phyloP scores from a whole-genome alignment of 2,113 vertebrate species.

The Poeciliopsis turrubarensis region DNA sequence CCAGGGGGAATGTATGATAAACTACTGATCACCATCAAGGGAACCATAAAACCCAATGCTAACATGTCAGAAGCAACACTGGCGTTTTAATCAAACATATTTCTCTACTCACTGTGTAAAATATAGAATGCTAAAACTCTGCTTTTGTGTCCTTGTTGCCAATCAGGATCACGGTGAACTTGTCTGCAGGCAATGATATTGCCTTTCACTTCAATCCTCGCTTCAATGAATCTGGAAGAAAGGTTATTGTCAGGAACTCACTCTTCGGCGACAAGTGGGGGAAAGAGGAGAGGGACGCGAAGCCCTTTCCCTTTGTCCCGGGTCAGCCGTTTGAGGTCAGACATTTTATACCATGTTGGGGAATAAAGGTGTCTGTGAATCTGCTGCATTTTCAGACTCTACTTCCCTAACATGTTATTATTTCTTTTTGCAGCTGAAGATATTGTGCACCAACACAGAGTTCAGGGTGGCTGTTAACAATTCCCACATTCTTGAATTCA shows the following conservation, averaged over 20 bases:
- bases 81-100: background rate
- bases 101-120: background rate
- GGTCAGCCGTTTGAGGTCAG: slow-evolving; percentile 58
- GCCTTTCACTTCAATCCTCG: slow-evolving; percentile 70
- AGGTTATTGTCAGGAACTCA: slow-evolving; percentile 62
- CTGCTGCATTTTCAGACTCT: no score
- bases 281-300: slow-evolving; percentile 39
- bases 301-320: slow-evolving; percentile 41
- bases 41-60: slow-evolving; percentile 42
- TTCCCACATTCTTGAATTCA: slow-evolving; percentile 28
- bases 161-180: slow-evolving; percentile 54
- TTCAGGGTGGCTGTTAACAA: slow-evolving; percentile 50
- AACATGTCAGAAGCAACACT: slow-evolving; percentile 39
- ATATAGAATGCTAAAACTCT: background rate
- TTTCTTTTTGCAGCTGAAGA: slow-evolving; percentile 55
- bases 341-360: background rate
- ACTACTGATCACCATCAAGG: slow-evolving; percentile 58
- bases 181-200: background rate
- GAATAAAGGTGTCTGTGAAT: background rate
- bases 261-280: slow-evolving; percentile 40
- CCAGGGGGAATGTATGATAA: slow-evolving; percentile 30
- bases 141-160: background rate
- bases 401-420: background rate
- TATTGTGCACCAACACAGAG: slow-evolving; percentile 36
- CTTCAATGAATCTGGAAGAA: slow-evolving; percentile 41